Evolutionary conservation across 2,888 invertebrate species (phyloP), one percentile per base, ranked within the genome.

Genomic region (Hydriomena furcata): DNA sequence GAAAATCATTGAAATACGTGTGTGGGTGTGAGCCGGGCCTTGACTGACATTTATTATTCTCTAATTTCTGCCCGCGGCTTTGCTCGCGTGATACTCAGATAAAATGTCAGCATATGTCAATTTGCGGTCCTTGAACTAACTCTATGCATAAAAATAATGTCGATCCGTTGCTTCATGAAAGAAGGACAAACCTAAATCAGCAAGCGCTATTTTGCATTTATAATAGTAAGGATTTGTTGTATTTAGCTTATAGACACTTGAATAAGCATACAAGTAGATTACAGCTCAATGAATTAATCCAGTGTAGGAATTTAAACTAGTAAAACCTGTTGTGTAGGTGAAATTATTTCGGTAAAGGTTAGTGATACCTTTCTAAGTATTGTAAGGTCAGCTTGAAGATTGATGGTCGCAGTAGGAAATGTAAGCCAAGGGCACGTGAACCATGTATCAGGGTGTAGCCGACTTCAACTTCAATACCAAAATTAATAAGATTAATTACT

Each of bases 331-430:
- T 47, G 73, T 68, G 82, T 77, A 74, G 79, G 80, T 73, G 76
- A 76, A 69, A 75, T 65, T 66, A 58, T 73, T 52, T 76, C 66
- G 60, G 65, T 66, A 73, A 78, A 78, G 79, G 79, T 71, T 72
- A 65, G 50, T 68, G 64, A 68, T 63, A 68, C 76, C 79, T 81
- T 80, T 81, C 82, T 76, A 79, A 78, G 70, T 67, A 63, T 52
- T 63, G 55, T 66, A 74, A 80, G 80, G 79, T 76, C 78, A 68
- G 55, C 56, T 59, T 57, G 25, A 59, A 59, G 58, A 68, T 66
- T 61, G 63, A 66, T 65, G 54, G 59, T 62, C 32, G 63, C 61
- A 56, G 60, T 52, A 43, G 52, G 63, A 61, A 63, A 71, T 73
- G 68, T 66, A 60, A 64, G 58, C 64, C 71, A 68, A 62, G 66